Evolutionary conservation across 2,888 invertebrate species (phyloP), one percentile per base, ranked within the genome.

Genomic region (Athripsodes cinereus): DNA sequence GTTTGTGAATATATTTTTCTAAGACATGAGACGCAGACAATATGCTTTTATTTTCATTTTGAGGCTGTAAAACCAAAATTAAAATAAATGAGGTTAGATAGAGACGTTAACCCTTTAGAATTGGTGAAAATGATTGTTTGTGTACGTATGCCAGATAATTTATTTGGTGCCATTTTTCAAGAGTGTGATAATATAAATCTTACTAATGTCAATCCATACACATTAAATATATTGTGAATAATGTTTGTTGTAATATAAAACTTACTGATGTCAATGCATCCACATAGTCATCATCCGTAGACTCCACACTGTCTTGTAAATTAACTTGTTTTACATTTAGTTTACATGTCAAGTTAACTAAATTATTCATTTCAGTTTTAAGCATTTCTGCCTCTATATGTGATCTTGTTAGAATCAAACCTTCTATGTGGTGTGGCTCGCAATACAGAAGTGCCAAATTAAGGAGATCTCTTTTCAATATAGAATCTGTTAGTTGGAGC

Each of bases 181-280:
- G n/a, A n/a, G n/a, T n/a, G n/a, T n/a, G n/a, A n/a, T n/a, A n/a
- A n/a, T n/a, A n/a, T n/a, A n/a, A n/a, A n/a, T n/a, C n/a, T n/a
- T n/a, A n/a, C n/a, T n/a, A n/a, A n/a, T n/a, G n/a, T n/a, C n/a
- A n/a, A n/a, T n/a, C n/a, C n/a, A n/a, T n/a, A n/a, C n/a, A n/a
- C n/a, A n/a, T n/a, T n/a, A n/a, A n/a, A n/a, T n/a, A n/a, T n/a
- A n/a, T n/a, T n/a, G n/a, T n/a, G n/a, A n/a, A n/a, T n/a, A n/a
- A n/a, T n/a, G n/a, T n/a, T n/a, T n/a, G n/a, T n/a, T n/a, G n/a
- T n/a, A 26, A 10, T 26, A 26, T 26, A 52, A 40, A 1, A 35
- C 52, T 52, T 68, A 82, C 82, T 62, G 81, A 81, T 16, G 82
- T 81, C 61, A 81, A 71, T 5, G 81, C 81, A 66, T 83, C 82